phyloP scores from a whole-genome alignment of 2,888 invertebrate genomes.

The Cephus rjabovi region DNA sequence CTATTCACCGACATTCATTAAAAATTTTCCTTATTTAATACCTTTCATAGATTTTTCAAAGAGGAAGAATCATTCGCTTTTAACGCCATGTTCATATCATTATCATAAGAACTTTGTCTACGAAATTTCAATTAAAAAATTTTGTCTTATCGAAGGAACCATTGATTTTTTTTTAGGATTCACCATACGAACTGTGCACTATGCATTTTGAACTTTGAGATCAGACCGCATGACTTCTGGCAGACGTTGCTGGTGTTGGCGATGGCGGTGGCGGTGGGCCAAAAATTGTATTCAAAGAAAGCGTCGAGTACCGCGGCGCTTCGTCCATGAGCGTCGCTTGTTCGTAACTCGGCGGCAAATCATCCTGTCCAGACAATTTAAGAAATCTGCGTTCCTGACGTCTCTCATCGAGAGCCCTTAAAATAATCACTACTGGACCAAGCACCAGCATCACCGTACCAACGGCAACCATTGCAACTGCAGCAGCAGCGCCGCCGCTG shows the following conservation, averaged over 20 bases:
- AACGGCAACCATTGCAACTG: conserved; percentile 50
- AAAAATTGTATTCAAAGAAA: conserved; percentile 42
- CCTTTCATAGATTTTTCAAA: neutral
- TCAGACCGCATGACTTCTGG: conserved; percentile 9
- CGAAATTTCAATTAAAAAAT: neutral
- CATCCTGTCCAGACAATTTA: conserved; percentile 41
- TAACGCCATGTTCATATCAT: neutral
- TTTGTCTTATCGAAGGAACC: neutral
- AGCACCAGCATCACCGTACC: conserved; percentile 52
- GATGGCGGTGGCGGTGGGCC: conserved; percentile 27
- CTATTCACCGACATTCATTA: neutral
- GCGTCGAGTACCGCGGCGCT: conserved; percentile 53
- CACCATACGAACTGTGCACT: neutral
- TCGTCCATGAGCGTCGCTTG: conserved; percentile 50
- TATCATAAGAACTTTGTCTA: neutral
- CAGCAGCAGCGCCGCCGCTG: conserved; percentile 46
- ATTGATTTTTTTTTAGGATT: neutral
- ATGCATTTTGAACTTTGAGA: neutral
- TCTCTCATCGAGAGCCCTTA: conserved; percentile 47
- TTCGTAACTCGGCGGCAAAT: conserved; percentile 54
- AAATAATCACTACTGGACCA: conserved; percentile 49
- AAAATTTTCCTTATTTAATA: neutral
- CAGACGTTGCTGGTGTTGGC: conserved; percentile 8
- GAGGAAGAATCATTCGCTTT: neutral
- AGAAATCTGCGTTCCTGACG: conserved; percentile 42